Conservation (phyloP, 2,113 vertebrate species). For the Turnix velox region DNA sequence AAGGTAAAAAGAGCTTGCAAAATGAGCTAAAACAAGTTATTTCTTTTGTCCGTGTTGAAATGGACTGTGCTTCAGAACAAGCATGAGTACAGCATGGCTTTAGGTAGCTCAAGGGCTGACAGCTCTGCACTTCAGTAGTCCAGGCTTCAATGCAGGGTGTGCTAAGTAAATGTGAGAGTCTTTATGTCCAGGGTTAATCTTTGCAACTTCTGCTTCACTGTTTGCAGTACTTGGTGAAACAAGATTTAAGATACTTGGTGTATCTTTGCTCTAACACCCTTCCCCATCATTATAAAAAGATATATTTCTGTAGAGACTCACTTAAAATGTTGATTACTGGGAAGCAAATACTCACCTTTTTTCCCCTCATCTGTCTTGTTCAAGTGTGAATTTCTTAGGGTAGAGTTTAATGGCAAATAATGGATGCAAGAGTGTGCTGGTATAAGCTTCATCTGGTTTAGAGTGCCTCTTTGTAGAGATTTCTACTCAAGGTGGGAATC, state of each 20-base stretch:
- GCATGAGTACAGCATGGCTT: fast-evolving
- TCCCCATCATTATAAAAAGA: neutral
- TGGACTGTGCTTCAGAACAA: neutral
- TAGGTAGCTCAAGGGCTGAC: neutral
- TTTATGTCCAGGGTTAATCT: neutral
- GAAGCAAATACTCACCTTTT: neutral
- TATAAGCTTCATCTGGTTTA: neutral
- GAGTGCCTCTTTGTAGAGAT: neutral
- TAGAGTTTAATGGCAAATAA: neutral
- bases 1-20: neutral
- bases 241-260: neutral
- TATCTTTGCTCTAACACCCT: neutral
- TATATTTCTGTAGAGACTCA: neutral
- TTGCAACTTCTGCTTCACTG: neutral
- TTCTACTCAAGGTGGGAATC: neutral
- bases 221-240: neutral
- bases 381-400: neutral
- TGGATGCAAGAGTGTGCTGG: neutral
- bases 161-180: neutral
- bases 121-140: neutral
- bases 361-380: neutral
- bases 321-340: neutral
- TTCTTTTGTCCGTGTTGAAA: neutral
- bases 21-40: neutral
- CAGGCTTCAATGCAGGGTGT: neutral